Evolutionary conservation across 2,113 vertebrate species (phyloP).

Genomic region (Physeter macrocephalus): DNA sequence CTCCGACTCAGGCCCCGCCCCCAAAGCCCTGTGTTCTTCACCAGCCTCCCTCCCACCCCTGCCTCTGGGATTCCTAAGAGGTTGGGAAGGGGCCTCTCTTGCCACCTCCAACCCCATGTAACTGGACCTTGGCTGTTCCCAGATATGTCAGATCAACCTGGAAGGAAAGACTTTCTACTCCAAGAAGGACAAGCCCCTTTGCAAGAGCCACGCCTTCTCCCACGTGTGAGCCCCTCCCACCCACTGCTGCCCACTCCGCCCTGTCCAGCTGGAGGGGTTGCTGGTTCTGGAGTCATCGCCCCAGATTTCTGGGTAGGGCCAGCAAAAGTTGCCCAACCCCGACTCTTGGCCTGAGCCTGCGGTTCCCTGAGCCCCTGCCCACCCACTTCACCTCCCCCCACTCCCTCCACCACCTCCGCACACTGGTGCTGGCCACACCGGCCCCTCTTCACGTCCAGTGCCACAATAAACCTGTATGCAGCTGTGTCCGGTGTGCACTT

Average conservation of each 20-base stretch:
- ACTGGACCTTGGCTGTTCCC: slow-evolving; percentile 35
- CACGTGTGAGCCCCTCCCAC: slow-evolving; percentile 84
- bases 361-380: neutral
- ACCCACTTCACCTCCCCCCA: neutral
- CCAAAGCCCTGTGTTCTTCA: neutral
- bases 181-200: slow-evolving; percentile 99
- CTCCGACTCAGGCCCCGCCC: fast-evolving
- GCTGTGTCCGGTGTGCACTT: neutral
- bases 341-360: neutral
- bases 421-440: neutral
- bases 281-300: neutral
- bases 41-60: neutral
- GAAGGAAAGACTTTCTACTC: slow-evolving; percentile 99
- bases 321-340: neutral
- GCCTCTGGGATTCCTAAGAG: neutral
- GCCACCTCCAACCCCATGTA: neutral
- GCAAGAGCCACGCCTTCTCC: slow-evolving; percentile 98
- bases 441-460: slow-evolving; percentile 17
- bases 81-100: neutral
- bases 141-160: slow-evolving; percentile 99
- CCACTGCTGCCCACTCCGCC: neutral
- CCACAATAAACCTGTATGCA: slow-evolving; percentile 65
- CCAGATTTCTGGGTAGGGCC: neutral
- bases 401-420: neutral
- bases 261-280: neutral